Evolutionary conservation across 2,113 vertebrate species (phyloP).

Genomic region (Malurus alboscapulatus): DNA sequence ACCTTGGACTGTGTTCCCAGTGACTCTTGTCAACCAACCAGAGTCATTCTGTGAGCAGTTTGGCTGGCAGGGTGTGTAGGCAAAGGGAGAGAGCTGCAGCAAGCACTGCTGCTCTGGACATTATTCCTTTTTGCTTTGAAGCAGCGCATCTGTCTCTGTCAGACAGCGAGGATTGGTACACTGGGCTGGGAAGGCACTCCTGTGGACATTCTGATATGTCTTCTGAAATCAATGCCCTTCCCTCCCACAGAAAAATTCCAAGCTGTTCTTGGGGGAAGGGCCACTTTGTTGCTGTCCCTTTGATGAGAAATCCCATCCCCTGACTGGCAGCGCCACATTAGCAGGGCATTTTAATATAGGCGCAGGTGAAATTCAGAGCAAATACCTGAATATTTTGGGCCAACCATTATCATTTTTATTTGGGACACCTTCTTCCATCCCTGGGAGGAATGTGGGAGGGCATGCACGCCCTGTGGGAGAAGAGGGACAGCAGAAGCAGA

Average conservation of each 20-base stretch:
- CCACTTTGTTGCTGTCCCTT: not conserved
- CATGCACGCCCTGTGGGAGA: not conserved
- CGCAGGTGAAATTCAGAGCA: not conserved
- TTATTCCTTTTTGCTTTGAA: not conserved
- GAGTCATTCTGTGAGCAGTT: not conserved
- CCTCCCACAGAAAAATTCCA: not conserved
- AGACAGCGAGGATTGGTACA: not conserved
- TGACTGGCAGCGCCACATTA: not conserved
- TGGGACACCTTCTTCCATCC: not conserved
- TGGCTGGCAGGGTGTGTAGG: not conserved
- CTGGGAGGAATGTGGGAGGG: not conserved
- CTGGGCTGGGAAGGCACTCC: not conserved
- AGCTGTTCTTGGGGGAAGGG: not conserved
- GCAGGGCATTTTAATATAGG: not conserved
- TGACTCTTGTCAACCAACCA: conserved; percentile 19
- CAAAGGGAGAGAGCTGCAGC: not conserved
- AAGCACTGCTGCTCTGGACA: not conserved
- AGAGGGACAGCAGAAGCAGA: not conserved
- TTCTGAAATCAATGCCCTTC: not conserved
- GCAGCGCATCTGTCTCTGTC: not conserved
- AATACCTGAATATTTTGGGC: not conserved
- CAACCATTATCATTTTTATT: not conserved
- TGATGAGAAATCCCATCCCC: not conserved
- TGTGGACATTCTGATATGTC: not conserved
- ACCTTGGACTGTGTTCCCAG: conserved; percentile 15